Conservation (phyloP, 2,888 invertebrate genomes). For the Limenitis camilla region DNA sequence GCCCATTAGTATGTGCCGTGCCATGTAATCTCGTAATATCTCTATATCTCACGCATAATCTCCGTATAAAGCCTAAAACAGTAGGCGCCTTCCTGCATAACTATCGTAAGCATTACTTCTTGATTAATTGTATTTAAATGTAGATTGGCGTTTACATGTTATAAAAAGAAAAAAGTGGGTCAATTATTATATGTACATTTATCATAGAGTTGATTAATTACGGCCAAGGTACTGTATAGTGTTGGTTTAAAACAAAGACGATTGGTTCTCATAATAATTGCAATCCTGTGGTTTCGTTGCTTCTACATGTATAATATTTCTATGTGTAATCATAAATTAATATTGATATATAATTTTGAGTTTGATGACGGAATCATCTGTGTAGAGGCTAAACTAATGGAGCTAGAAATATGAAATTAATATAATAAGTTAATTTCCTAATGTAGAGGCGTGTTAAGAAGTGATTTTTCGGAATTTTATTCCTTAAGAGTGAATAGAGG, state of each 20-base stretch:
- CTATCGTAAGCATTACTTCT: constrained; percentile 15
- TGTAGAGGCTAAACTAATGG: too few relatives aligned
- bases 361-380: too few relatives aligned
- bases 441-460: neutral
- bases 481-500: too few relatives aligned
- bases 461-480: neutral
- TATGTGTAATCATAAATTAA: neutral
- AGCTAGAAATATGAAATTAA: too few relatives aligned
- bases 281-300: constrained; percentile 19
- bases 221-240: constrained; percentile 29
- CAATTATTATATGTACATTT: constrained; percentile 19
- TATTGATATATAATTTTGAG: neutral
- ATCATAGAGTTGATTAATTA: constrained; percentile 31
- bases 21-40: too few relatives aligned
- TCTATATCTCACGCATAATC: neutral
- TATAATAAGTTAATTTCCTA: too few relatives aligned
- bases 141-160: constrained; percentile 10
- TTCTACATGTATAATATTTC: neutral
- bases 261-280: constrained; percentile 30
- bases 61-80: neutral
- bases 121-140: constrained; percentile 16
- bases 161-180: constrained; percentile 17
- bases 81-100: constrained; percentile 20
- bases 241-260: constrained; percentile 27
- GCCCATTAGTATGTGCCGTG: too few relatives aligned